Conservation (phyloP, 2,113 vertebrate genomes). For the Daphoenositta chrysoptera region DNA sequence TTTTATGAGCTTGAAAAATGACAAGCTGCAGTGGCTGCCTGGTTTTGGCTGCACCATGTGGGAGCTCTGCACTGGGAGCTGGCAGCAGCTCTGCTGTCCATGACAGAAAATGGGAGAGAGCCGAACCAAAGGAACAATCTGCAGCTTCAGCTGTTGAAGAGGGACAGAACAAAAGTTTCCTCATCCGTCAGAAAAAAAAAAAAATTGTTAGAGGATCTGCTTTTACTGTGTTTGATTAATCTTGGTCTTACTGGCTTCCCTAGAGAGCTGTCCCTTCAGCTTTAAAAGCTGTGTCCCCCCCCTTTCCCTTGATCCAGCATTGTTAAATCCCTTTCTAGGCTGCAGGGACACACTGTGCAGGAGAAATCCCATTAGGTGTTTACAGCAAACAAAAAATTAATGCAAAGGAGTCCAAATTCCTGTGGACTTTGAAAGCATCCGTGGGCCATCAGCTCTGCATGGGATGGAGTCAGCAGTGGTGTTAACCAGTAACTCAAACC, state of each 20-base stretch:
- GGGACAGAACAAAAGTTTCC: not conserved
- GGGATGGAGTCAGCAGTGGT: not conserved
- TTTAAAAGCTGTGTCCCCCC: not conserved
- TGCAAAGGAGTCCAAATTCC: not conserved
- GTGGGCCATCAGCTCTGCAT: fast-evolving
- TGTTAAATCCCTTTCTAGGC: not conserved
- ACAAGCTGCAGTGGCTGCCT: not conserved
- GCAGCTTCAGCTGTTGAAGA: not conserved
- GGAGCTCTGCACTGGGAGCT: not conserved
- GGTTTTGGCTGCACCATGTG: not conserved
- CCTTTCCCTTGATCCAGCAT: not conserved
- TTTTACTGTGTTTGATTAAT: not conserved
- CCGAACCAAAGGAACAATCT: not conserved
- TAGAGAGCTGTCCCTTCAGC: not conserved
- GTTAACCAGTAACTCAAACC: not conserved
- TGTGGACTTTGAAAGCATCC: not conserved
- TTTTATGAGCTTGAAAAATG: not conserved
- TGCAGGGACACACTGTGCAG: not conserved
- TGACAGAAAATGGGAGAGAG: not conserved
- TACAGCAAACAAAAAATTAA: not conserved
- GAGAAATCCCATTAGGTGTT: not conserved
- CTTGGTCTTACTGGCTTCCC: not conserved
- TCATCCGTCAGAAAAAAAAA: not conserved
- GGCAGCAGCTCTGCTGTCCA: not conserved
- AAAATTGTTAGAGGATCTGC: not conserved